Percentiles rank a stretch among this genome's conserved stretches.
Conservation (phyloP, 2,888 invertebrate species). For the Himalopsyche japonica region DNA sequence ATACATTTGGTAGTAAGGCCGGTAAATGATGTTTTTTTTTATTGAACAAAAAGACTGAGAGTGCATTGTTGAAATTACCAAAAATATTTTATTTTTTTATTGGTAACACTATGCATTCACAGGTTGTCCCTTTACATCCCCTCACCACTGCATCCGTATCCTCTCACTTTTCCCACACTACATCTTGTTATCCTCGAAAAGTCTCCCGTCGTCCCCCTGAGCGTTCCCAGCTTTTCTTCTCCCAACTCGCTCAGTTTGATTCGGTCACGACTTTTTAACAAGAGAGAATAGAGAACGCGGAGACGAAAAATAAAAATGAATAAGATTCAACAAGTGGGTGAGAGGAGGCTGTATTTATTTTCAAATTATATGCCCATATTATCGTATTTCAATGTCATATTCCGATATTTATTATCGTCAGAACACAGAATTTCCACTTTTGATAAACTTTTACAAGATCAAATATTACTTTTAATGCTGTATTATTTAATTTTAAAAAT, state of each 20-base stretch:
- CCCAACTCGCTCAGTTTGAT: background rate
- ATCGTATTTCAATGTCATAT: background rate
- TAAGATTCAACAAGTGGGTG: background rate
- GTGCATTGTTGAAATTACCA: no score
- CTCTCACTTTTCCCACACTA: background rate
- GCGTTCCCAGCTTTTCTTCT: background rate
- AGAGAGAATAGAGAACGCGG: background rate
- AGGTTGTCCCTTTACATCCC: background rate
- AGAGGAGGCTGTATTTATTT: background rate
- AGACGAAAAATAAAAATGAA: background rate
- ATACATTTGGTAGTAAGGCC: no score
- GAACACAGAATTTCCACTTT: no score
- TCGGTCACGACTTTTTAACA: conserved; percentile 1
- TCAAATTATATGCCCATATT: background rate
- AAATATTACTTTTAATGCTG: no score
- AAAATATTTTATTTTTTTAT: background rate
- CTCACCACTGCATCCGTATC: background rate
- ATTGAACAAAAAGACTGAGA: no score
- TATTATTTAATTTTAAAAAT: no score
- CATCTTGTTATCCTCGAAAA: background rate
- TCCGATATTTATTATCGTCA: no score
- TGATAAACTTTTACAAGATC: no score
- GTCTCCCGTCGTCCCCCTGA: background rate
- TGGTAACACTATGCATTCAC: background rate
- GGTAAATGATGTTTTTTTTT: no score